These are phyloP conservation scores for Cynaeus angustus DNA, from an alignment of 2,888 invertebrate genomes.

Conservation along the genomic window DNA sequence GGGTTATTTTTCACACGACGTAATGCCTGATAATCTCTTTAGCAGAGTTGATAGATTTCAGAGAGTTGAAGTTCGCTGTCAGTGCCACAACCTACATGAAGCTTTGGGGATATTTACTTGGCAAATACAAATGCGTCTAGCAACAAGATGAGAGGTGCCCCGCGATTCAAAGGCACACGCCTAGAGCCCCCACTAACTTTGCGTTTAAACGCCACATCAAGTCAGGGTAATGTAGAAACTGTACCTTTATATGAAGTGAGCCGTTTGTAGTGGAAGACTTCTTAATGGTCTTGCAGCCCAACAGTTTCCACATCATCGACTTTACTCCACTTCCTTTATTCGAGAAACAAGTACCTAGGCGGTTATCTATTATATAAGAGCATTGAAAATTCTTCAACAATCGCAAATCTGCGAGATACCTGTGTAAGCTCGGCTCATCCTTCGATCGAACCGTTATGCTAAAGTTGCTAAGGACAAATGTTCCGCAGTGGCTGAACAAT, in stretches of 20 bases:
- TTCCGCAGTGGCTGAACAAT: constrained; percentile 16
- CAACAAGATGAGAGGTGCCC: constrained; percentile 41
- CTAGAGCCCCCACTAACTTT: constrained; percentile 34
- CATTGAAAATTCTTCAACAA: constrained; percentile 5
- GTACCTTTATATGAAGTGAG: constrained; percentile 39
- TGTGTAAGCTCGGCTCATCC: constrained; percentile 3
- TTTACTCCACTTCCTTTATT: constrained; percentile 24
- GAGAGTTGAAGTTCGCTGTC: constrained; percentile 39
- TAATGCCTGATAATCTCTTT: constrained; percentile 45
- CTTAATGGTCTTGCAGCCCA: constrained; percentile 8
- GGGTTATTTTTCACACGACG: constrained; percentile 42
- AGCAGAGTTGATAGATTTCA: constrained; percentile 42
- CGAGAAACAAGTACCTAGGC: not conserved
- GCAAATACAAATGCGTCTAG: constrained; percentile 46
- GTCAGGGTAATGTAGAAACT: constrained; percentile 28
- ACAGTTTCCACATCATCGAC: constrained; percentile 20
- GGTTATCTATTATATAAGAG: constrained; percentile 15
- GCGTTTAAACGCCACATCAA: constrained; percentile 34
- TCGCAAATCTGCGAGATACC: constrained; percentile 3
- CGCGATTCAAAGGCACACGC: constrained; percentile 15
- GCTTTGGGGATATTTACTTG: constrained; percentile 47
- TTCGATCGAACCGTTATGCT: constrained; percentile 12
- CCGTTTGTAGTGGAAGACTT: constrained; percentile 24
- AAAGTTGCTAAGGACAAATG: constrained; percentile 17
- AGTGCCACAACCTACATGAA: constrained; percentile 36